Evolutionary conservation across 2,113 vertebrate genomes (phyloP), one percentile per base, ranked within the genome.

Genomic region (Halichoerus grypus): DNA sequence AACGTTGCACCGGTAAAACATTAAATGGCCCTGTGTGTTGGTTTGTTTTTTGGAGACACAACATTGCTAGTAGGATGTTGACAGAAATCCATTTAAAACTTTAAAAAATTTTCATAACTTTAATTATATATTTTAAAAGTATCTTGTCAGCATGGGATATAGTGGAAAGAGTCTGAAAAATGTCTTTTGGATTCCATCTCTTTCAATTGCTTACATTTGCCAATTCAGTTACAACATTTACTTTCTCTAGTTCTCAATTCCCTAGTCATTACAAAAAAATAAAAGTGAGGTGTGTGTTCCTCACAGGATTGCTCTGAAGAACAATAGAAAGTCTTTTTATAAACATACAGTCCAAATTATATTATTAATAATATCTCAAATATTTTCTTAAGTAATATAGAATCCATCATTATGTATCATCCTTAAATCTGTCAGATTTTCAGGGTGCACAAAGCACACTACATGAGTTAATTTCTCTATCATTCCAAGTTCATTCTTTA

Each of bases 321-420:
- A 51, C 72, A 88, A 26, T 42, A 81, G 1, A 79, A 88, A 77
- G 18, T 61, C 12, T 26, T 92, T 46, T 82, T 12, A 76, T n/a
- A 42, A 59, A 5, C 3, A 36, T 72, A 57, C 3, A 15, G 10
- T 22, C 28, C 33, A 92, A 92, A 92, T 12, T 65, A 46, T 42
- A 39, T 85, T 55, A 59, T 46, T 90, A 76, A n/a, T 83, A 67
- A n/a, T 71, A 59, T 9, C 33, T 88, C 57, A 83, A 92, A 91
- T 88, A 79, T 26, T 89, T 97, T 80, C 16, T 63, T 6, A 74
- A 92, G 84, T 31, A 74, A 67, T 33, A 13, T 46, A n/a, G 24
- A 59, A 7, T 10, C 7, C 24, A 69, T 39, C 28, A 87, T 84
- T 51, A 15, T 3, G 21, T 42, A 49, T 42, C 42, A 71, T 76